These are phyloP conservation scores for Apodemia zela DNA, from an alignment of 2,888 invertebrate species.

Conservation along the genomic window DNA sequence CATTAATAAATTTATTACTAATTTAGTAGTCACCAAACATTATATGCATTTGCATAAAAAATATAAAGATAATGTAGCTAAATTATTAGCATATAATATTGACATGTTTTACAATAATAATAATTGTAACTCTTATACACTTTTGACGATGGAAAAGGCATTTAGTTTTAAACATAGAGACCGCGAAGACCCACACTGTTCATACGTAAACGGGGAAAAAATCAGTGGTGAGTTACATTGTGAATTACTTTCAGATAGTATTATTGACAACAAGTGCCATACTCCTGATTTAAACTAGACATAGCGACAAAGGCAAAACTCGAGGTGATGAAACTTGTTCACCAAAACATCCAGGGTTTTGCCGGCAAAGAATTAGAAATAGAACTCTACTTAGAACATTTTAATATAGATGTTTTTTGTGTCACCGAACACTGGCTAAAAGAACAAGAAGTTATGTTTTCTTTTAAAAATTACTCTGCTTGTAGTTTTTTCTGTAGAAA, in stretches of 20 bases:
- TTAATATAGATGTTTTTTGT: not conserved
- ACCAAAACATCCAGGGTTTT: not conserved
- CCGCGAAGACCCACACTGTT: no score
- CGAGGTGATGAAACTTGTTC: not conserved
- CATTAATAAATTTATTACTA: not conserved
- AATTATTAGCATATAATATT: not conserved
- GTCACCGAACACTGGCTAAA: not conserved
- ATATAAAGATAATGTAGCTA: slow-evolving; percentile 1
- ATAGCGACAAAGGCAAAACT: slow-evolving; percentile 2
- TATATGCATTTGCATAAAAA: not conserved
- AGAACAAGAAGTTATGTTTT: not conserved
- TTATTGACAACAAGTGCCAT: not conserved
- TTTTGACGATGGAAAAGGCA: no score
- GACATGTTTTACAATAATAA: not conserved
- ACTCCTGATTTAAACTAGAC: not conserved
- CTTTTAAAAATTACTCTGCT: not conserved
- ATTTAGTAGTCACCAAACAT: not conserved
- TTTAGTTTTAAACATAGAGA: no score
- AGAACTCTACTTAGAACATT: no score
- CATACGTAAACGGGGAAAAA: no score
- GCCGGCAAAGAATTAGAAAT: not conserved
- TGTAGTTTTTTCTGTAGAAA: not conserved
- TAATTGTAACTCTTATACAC: no score
- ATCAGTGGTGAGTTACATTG: not conserved
- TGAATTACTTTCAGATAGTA: not conserved